Base-by-base conservation (phyloP, 2,888 invertebrate genomes). In the Luperina nickerlii region DNA sequence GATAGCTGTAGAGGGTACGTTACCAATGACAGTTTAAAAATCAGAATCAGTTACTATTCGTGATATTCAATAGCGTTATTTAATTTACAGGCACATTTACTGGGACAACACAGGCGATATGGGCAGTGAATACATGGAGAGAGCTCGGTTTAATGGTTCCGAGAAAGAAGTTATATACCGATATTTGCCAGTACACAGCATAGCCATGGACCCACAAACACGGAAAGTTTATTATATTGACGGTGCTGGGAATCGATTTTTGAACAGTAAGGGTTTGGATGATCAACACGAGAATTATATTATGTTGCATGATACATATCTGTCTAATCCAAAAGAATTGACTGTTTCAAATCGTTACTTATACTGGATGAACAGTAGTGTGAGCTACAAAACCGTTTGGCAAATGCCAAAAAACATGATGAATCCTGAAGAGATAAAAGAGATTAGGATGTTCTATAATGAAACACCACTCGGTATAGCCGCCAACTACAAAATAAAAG, bases 401-500 rank as follows among this genome's bases (percentile, higher is more conserved):
- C 15, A n/a, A 6, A 5, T 11, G 1, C 11, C 42, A 67, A 68
- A 78, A 20, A n/a, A 32, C 18, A 18, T 18, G 3, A 1, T 0
- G 0, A 0, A 0, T 0, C 0, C 0, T 11, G 0, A 0, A 15
- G 0, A 18, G 18, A 13, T 0, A 2, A 1, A 18, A 20, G n/a
- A 32, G 4, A 7, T 68, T 13, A 42, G 0, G 42, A 18, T 2
- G 4, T 73, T 69, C 32, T 38, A 27, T 8, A 27, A 7, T 48
- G 13, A 48, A 48, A 48, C 2, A 2, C 48, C 69, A 27, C 13
- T 20, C 8, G 27, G 4, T 2, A 38, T 74, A 71, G 32, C 32
- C 5, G 48, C 71, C 5, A 74, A 71, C 32, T 74, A 74, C 48
- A 73, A 48, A 74, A 38, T n/a, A 70, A 71, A 38, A 24, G 32